Evolutionary conservation across 2,113 vertebrate species (phyloP).

Genomic region (Malurus elegans): DNA sequence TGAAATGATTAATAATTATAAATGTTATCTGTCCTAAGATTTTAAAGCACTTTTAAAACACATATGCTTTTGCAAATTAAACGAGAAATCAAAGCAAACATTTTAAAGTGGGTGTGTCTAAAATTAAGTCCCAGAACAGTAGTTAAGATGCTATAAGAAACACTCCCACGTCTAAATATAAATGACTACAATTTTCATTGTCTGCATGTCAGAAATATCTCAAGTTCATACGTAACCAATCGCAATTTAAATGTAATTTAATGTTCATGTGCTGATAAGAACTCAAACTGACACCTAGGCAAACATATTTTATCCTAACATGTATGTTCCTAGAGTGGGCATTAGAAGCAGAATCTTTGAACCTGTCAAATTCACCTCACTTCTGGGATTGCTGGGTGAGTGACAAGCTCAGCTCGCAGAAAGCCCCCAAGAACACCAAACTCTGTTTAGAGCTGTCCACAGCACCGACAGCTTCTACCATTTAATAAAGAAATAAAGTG

Average conservation of each 20-base stretch:
- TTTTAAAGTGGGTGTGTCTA: slow-evolving; percentile 16
- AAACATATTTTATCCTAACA: neutral
- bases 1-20: neutral
- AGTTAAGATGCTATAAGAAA: slow-evolving; percentile 31
- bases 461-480: neutral
- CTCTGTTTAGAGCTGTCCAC: neutral
- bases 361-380: neutral
- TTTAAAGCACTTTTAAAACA: neutral
- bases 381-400: neutral
- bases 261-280: neutral
- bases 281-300: neutral
- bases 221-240: neutral
- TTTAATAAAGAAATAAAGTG: neutral
- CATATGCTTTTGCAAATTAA: neutral
- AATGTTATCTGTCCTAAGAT: neutral
- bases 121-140: neutral
- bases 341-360: neutral
- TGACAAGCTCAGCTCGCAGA: neutral
- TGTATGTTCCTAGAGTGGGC: neutral
- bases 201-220: neutral
- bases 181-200: neutral
- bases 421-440: neutral
- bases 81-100: slow-evolving; percentile 3
- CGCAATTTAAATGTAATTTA: neutral
- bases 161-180: slow-evolving; percentile 49